Evolutionary conservation across 2,113 vertebrate species (phyloP), one percentile per base, ranked within the genome.

Genomic region (Pseudolaguvia tuberculata): DNA sequence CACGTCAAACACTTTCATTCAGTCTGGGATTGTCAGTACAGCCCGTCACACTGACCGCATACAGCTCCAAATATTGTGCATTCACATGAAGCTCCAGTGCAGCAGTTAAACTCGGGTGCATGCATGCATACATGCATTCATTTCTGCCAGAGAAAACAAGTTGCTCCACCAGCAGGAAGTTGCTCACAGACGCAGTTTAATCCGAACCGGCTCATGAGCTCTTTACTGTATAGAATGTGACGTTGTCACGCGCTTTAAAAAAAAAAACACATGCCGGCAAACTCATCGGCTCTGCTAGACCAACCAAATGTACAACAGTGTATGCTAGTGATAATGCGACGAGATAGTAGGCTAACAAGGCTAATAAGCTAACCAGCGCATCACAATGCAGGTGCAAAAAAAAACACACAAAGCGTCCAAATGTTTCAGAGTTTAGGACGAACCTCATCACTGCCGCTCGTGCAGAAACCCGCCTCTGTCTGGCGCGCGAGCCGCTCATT

Each of bases 381-480:
- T 18, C 48, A 50, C 13, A 18, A 14, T 2, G 48, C 48, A 50
- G 13, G 48, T 50, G 48, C 13, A 50, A 17, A 50, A 53, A 9
- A 53, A 53, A n/a, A 21, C 51, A 18, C 17, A n/a, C 3, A 53
- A 20, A 42, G 8, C 39, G 39, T 42, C 9, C 6, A 53, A 51
- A 8, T 17, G 15, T 3, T 7, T 2, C 62, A 20, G 2, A 9
- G 8, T 20, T 35, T 35, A 21, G 18, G 15, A 78, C 81, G 86
- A 55, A 92, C 90, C 90, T 89, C 91, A 6, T 91, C 91, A 13
- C 90, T 91, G 78, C 61, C 81, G 85, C 91, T 91, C 62, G 89
- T 89, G 81, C 85, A 88, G 81, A 92, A 94, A 11, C 88, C 93
- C 79, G 79, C 91, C 81, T 89, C 90, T 76, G 42, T 79, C 85